These are phyloP conservation scores for Mionectes olivaceus DNA, from an alignment of 2,797 vertebrate genomes.

Conservation along the genomic window DNA sequence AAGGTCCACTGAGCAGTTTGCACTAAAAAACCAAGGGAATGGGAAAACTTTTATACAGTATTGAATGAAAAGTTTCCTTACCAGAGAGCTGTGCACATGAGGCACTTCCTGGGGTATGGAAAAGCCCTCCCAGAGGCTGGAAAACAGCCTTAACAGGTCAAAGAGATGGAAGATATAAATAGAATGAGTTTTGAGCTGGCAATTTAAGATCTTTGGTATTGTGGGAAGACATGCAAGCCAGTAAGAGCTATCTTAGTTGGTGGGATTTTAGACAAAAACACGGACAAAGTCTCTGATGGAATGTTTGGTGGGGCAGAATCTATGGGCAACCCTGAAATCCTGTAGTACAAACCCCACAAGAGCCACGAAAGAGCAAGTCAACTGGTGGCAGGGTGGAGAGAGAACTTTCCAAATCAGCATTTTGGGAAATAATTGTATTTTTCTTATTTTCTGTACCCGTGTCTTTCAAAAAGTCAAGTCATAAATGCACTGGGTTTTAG, in stretches of 20 bases:
- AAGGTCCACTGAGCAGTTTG: neutral
- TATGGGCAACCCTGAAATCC: neutral
- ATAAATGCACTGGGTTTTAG: fast-evolving
- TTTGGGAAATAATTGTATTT: neutral
- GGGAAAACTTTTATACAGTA: neutral
- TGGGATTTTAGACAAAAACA: neutral
- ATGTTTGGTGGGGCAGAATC: neutral
- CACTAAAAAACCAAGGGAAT: neutral
- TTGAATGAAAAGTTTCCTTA: neutral
- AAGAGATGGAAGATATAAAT: neutral
- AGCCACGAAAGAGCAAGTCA: neutral
- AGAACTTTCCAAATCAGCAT: neutral
- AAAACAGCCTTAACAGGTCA: neutral
- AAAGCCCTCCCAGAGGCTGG: neutral
- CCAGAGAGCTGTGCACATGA: neutral
- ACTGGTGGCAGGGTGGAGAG: neutral
- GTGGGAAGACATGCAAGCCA: neutral
- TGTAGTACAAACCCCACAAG: fast-evolving
- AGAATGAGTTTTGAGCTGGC: neutral
- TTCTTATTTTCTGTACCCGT: neutral
- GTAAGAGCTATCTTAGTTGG: neutral
- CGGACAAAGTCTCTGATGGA: neutral
- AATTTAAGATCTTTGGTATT: neutral
- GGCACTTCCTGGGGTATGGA: neutral
- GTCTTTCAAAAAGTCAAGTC: neutral